A percentile compares a stretch with the other conserved stretches of the same genome.
phyloP scores from a whole-genome alignment of 2,888 invertebrate species.

The Tillus elongatus region DNA sequence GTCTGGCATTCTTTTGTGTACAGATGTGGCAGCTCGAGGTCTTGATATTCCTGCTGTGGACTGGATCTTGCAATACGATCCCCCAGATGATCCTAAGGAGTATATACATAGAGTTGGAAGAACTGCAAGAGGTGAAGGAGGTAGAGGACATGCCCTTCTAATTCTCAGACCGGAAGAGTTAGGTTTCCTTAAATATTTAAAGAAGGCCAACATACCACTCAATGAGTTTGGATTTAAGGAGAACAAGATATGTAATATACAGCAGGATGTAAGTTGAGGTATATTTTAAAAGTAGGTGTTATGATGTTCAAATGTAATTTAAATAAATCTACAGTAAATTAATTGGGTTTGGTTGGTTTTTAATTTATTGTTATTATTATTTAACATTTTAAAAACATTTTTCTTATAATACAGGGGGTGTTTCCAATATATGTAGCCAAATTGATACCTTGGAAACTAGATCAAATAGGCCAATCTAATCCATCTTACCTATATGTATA shows the following conservation, averaged over 20 bases:
- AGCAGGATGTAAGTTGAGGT: conserved; percentile 71
- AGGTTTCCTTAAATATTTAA: conserved; percentile 87
- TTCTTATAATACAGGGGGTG: too few species aligned
- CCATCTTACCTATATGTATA: too few species aligned
- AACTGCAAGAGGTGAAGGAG: conserved; percentile 92
- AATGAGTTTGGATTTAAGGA: conserved; percentile 97
- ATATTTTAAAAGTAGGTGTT: too few species aligned
- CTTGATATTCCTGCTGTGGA: conserved; percentile 96
- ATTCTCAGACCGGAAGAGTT: conserved; percentile 91
- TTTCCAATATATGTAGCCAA: too few species aligned
- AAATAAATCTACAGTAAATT: too few species aligned
- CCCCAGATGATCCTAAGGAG: conserved; percentile 99
- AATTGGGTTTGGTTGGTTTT: too few species aligned
- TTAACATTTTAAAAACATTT: too few species aligned
- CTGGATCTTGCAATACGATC: conserved; percentile 99
- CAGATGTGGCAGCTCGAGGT: conserved; percentile 95
- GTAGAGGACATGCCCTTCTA: conserved; percentile 85
- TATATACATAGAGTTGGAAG: conserved; percentile 98
- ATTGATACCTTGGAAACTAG: too few species aligned
- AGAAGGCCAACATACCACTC: conserved; percentile 86
- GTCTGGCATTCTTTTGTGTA: conserved; percentile 86
- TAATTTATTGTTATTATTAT: too few species aligned
- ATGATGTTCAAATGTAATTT: too few species aligned
- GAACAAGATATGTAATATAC: conserved; percentile 95
- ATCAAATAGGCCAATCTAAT: too few species aligned